Conservation (phyloP, 2,888 invertebrate species). For the Sympetrum striolatum region DNA sequence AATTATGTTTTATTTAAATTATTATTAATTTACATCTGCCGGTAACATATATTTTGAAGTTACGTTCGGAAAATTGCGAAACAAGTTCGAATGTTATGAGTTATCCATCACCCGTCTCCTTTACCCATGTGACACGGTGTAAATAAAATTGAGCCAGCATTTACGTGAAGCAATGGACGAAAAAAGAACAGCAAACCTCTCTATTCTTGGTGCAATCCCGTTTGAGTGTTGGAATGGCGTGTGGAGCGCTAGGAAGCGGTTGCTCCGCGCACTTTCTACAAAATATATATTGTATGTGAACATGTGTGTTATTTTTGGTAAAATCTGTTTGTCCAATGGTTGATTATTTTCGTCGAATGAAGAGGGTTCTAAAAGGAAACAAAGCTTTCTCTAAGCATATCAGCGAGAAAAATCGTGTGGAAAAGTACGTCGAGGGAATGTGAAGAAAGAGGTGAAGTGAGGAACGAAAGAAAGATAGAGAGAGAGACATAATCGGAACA, state of each 20-base stretch:
- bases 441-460: neutral
- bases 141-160: neutral
- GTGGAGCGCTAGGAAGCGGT: neutral
- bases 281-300: conserved; percentile 12
- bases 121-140: too few relatives aligned
- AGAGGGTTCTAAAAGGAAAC: neutral
- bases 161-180: neutral
- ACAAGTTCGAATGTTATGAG: too few relatives aligned
- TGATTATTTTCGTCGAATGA: neutral
- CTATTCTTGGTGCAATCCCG: conserved; percentile 3
- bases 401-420: neutral
- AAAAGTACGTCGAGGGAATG: neutral
- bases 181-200: neutral
- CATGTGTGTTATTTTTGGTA: conserved; percentile 39
- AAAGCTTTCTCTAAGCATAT: conserved; percentile 36
- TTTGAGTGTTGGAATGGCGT: neutral
- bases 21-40: too few relatives aligned
- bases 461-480: neutral
- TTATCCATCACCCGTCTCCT: too few relatives aligned
- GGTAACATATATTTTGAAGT: too few relatives aligned
- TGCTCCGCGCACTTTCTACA: neutral
- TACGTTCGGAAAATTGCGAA: too few relatives aligned
- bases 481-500: neutral
- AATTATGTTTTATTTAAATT: too few relatives aligned
- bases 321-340: conserved; percentile 35